phyloP scores from a whole-genome alignment of 2,888 invertebrate species.

The Subacronicta megacephala region DNA sequence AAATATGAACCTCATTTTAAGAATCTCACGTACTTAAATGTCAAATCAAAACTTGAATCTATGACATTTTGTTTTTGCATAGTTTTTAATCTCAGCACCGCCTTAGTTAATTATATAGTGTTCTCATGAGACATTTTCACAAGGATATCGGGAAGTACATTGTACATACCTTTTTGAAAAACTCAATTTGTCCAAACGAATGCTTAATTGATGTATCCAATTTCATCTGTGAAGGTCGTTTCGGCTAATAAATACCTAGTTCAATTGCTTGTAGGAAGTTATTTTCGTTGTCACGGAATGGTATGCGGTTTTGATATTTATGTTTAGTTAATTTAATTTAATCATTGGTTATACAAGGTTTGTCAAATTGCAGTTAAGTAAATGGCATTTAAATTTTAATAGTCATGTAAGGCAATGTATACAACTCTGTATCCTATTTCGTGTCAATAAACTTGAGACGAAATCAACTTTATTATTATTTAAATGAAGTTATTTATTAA shows the following conservation, averaged over 20 bases:
- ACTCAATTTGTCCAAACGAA: slow-evolving; percentile 29
- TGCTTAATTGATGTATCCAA: slow-evolving; percentile 42
- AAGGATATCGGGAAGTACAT: slow-evolving; percentile 52
- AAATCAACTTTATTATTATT: too few relatives aligned
- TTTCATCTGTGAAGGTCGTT: slow-evolving; percentile 55
- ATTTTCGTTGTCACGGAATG: slow-evolving; percentile 38
- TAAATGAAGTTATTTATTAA: slow-evolving; percentile 2
- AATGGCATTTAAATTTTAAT: too few relatives aligned
- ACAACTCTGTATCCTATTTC: too few relatives aligned
- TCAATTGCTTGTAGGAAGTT: slow-evolving; percentile 58
- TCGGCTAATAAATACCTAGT: slow-evolving; percentile 58
- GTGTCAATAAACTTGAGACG: too few relatives aligned
- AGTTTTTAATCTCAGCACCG: neutral
- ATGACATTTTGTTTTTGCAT: neutral
- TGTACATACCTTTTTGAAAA: slow-evolving; percentile 25
- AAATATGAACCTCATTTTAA: too few relatives aligned
- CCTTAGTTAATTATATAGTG: neutral
- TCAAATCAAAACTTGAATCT: neutral
- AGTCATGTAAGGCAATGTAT: too few relatives aligned
- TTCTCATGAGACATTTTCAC: slow-evolving; percentile 18
- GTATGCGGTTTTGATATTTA: slow-evolving; percentile 22
- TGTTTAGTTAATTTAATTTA: slow-evolving; percentile 25
- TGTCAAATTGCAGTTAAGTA: slow-evolving; percentile 17
- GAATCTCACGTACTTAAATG: too few relatives aligned
- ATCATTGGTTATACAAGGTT: slow-evolving; percentile 42